phyloP scores from a whole-genome alignment of 2,888 invertebrate genomes.

The Cerastis leucographa region DNA sequence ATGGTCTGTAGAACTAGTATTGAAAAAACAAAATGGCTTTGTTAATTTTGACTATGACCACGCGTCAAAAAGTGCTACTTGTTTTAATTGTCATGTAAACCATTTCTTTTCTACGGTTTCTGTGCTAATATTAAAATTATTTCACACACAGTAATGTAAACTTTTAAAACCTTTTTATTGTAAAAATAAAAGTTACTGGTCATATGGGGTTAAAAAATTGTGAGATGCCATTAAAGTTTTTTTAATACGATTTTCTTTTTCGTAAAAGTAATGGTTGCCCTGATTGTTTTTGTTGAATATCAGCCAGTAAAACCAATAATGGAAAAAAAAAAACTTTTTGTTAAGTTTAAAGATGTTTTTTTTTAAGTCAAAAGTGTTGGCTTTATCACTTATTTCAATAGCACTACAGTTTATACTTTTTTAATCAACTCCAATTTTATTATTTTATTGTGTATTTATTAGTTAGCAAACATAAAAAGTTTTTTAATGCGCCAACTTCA shows the following conservation, averaged over 20 bases:
- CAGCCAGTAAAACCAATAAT: conserved; percentile 1
- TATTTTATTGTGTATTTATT: neutral
- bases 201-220: neutral
- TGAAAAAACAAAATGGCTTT: neutral
- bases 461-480: neutral
- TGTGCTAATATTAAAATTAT: neutral
- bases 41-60: neutral
- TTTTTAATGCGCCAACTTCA: neutral
- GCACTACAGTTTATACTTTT: neutral
- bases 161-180: neutral
- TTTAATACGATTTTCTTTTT: neutral
- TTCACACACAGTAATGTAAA: neutral
- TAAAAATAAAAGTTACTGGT: neutral
- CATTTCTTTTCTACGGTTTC: neutral
- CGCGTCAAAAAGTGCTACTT: neutral
- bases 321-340: neutral
- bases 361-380: neutral
- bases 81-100: neutral
- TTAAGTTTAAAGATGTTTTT: neutral
- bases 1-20: neutral
- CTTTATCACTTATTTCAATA: neutral
- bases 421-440: neutral
- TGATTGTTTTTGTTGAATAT: neutral
- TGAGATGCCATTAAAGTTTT: neutral
- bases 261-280: neutral